Evolutionary conservation across 2,888 invertebrate genomes (phyloP).

Genomic region (Patella depressa): DNA sequence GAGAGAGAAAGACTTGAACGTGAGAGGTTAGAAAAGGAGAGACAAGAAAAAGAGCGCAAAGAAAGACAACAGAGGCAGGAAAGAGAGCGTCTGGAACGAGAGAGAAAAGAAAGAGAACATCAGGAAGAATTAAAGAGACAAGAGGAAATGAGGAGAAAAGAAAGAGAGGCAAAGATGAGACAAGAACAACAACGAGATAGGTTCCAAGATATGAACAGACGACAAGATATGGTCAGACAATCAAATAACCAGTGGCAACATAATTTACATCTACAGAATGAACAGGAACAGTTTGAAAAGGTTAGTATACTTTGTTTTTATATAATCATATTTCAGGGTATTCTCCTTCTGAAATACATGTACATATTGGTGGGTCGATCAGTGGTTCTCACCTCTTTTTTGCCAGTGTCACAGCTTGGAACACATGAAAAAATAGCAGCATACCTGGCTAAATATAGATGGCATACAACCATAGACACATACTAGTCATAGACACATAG

Average conservation of each 20-base stretch:
- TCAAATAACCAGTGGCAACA: neutral
- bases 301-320: neutral
- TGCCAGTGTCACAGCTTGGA: no score
- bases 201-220: neutral
- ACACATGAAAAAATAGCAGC: no score
- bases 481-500: no score
- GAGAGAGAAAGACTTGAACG: constrained; percentile 18
- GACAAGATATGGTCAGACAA: neutral
- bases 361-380: no score
- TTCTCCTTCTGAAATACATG: no score
- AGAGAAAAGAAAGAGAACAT: constrained; percentile 10
- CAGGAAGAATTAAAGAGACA: constrained; percentile 5
- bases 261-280: constrained; percentile 4
- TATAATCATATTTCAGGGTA: no score
- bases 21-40: constrained; percentile 19
- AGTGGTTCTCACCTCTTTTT: no score
- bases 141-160: constrained; percentile 1
- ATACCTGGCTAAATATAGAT: no score
- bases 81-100: constrained; percentile 6
- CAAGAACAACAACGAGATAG: neutral
- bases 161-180: neutral
- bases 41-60: constrained; percentile 25
- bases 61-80: constrained; percentile 16
- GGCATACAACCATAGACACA: no score
- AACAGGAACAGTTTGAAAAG: constrained; percentile 10